Evolutionary conservation across 2,113 vertebrate species (phyloP).

Genomic region (Labeo catla): DNA sequence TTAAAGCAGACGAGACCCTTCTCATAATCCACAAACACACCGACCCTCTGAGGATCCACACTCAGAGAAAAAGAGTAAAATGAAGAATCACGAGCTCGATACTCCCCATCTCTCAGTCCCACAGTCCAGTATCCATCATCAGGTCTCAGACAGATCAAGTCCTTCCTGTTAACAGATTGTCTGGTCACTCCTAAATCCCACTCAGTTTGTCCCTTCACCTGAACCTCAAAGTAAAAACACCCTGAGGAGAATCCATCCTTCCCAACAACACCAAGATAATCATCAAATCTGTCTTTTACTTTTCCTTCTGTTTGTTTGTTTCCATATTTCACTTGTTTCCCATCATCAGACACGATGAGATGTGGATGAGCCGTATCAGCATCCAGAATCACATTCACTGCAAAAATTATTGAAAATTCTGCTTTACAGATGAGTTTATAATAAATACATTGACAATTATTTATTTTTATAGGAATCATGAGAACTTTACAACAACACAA

Average conservation of each 20-base stretch:
- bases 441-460: no score
- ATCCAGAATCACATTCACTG: constrained; percentile 17
- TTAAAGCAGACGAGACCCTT: neutral
- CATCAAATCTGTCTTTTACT: neutral
- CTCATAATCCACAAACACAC: neutral
- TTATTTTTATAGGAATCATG: no score
- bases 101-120: rapidly evolving
- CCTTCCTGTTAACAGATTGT: neutral
- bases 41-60: neutral
- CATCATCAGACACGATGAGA: neutral
- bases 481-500: neutral
- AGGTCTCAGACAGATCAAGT: no score
- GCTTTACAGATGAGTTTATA: neutral
- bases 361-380: neutral
- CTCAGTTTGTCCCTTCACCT: neutral
- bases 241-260: neutral
- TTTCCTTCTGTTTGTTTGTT: neutral
- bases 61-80: neutral
- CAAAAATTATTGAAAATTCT: neutral
- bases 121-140: neutral
- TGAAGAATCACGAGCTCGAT: neutral
- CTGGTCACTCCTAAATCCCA: neutral
- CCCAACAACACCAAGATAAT: neutral
- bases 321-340: neutral
- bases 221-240: constrained; percentile 13